A percentile compares a stretch with the other conserved stretches of the same genome.
Evolutionary conservation across 1,140 invertebrate species (phyloP).

Genomic region (Ooceraea biroi): DNA sequence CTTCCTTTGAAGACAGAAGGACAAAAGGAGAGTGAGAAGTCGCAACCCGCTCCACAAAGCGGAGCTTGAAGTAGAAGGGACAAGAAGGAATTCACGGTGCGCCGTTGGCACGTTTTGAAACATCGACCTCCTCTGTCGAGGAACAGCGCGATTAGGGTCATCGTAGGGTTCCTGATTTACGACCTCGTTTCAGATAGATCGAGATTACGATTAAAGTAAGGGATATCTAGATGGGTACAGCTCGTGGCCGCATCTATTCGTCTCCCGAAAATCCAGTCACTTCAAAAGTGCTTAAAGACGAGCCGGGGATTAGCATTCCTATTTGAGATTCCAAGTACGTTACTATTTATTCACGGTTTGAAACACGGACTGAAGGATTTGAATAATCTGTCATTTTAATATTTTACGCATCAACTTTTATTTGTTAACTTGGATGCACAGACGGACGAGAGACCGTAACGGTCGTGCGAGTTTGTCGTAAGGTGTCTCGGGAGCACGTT

Average conservation of each 20-base stretch:
- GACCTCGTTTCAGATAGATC: conserved; percentile 20
- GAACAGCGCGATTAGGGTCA: conserved; percentile 10
- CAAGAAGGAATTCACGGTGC: background rate
- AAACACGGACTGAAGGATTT: background rate
- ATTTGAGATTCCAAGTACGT: conserved; percentile 13
- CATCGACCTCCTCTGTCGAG: background rate
- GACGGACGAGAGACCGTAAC: background rate
- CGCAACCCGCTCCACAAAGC: background rate
- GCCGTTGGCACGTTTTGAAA: conserved; percentile 17
- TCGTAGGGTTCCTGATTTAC: conserved; percentile 26
- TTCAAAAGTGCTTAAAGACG: background rate
- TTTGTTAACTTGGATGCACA: background rate
- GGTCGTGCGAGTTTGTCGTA: background rate
- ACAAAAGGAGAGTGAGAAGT: background rate
- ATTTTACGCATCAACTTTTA: background rate
- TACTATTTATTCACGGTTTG: background rate
- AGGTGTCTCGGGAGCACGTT: background rate
- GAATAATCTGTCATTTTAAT: background rate
- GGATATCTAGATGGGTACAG: conserved; percentile 5
- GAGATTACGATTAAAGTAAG: background rate
- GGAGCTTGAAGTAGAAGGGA: background rate
- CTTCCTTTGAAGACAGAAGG: background rate
- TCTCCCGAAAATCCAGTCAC: background rate
- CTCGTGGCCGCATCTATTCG: background rate
- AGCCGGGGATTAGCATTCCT: background rate